These are phyloP conservation scores for Quadroppia sp. DNA, from an alignment of 2,888 invertebrate genomes.

Conservation along the genomic window DNA sequence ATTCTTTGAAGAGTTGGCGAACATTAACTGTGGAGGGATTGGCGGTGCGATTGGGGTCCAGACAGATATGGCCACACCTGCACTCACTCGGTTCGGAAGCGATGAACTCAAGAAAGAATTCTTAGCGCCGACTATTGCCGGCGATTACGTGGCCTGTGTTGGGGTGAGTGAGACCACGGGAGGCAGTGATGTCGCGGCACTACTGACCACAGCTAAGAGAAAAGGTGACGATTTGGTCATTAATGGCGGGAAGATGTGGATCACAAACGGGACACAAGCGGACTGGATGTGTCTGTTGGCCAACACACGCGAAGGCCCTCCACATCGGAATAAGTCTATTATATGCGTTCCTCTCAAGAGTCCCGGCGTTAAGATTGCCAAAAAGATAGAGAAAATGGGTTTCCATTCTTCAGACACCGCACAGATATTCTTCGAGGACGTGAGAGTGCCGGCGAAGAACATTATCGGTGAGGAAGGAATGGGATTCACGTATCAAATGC, in stretches of 20 bases:
- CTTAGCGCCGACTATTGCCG: constrained; percentile 55
- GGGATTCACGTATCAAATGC: constrained; percentile 60
- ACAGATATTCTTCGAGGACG: constrained; percentile 59
- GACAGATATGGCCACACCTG: constrained; percentile 60
- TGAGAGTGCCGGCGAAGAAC: constrained; percentile 56
- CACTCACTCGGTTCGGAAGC: constrained; percentile 56
- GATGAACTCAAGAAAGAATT: constrained; percentile 56
- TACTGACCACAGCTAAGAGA: constrained; percentile 56
- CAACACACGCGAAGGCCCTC: constrained; percentile 55
- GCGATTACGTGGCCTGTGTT: constrained; percentile 57
- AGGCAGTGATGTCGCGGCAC: constrained; percentile 59
- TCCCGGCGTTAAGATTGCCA: constrained; percentile 50
- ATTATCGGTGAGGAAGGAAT: constrained; percentile 58
- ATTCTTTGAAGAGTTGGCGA: constrained; percentile 57
- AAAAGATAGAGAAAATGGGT: constrained; percentile 56
- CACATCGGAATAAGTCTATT: constrained; percentile 58
- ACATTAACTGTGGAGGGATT: constrained; percentile 57
- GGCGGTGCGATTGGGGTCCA: constrained; percentile 57
- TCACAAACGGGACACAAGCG: constrained; percentile 58
- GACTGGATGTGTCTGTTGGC: constrained; percentile 61
- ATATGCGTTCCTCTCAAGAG: constrained; percentile 57
- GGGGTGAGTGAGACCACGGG: constrained; percentile 58
- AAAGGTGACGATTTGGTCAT: constrained; percentile 57
- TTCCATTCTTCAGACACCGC: constrained; percentile 58
- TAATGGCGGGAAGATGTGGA: constrained; percentile 61